Conservation (phyloP, 2,113 vertebrate genomes). For the Oreotrochilus melanogaster region DNA sequence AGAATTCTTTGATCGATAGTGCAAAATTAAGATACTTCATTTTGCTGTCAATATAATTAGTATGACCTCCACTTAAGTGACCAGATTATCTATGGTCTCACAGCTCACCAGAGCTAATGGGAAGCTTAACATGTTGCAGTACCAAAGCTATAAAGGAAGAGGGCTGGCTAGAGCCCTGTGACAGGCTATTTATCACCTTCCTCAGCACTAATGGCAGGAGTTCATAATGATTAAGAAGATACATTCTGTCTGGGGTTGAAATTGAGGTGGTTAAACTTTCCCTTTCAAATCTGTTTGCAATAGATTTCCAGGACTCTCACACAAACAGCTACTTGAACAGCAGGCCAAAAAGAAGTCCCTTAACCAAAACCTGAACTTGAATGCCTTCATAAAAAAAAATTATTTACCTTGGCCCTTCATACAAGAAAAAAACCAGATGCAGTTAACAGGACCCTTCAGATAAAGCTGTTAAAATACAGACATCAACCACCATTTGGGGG, state of each 20-base stretch:
- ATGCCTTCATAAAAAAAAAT: not conserved
- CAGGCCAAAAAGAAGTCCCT: not conserved
- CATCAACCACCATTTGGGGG: not conserved
- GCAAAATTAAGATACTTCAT: conserved; percentile 44
- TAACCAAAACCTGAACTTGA: conserved; percentile 14
- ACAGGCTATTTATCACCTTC: not conserved
- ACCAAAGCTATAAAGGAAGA: not conserved
- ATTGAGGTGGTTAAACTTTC: conserved; percentile 2
- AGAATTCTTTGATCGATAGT: conserved; percentile 17
- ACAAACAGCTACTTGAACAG: not conserved
- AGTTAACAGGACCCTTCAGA: not conserved
- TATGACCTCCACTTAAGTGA: conserved; percentile 2
- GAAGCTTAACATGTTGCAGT: not conserved
- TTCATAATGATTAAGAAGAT: conserved; percentile 31
- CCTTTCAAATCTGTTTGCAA: not conserved
- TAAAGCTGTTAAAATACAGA: not conserved
- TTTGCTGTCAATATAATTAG: conserved; percentile 57
- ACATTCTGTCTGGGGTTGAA: conserved; percentile 16
- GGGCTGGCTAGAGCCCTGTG: not conserved
- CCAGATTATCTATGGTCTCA: not conserved
- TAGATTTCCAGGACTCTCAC: not conserved
- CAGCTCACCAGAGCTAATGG: not conserved
- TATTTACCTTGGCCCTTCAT: not conserved
- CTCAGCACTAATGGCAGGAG: conserved; percentile 3
- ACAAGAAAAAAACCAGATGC: not conserved